Conservation (phyloP, 2,888 invertebrate genomes). For the Synergus japonicus region DNA sequence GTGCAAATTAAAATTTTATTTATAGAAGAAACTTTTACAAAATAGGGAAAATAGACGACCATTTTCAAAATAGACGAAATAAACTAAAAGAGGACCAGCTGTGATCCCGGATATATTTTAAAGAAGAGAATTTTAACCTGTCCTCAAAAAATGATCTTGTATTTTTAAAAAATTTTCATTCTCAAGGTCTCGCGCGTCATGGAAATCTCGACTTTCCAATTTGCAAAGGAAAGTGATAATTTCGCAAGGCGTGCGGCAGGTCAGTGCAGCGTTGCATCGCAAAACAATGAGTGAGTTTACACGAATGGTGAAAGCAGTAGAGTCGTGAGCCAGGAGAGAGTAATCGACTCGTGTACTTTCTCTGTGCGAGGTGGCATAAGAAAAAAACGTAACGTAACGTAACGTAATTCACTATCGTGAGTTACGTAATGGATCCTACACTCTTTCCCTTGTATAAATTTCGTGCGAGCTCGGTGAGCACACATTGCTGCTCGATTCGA, state of each 20-base stretch:
- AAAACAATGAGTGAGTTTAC: slow-evolving; percentile 42
- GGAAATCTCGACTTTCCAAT: background rate
- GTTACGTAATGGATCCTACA: slow-evolving; percentile 60
- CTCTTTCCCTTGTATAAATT: background rate
- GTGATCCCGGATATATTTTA: no score
- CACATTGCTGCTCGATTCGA: background rate
- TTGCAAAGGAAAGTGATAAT: slow-evolving; percentile 4
- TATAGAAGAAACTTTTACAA: no score
- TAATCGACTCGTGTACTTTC: slow-evolving; percentile 65
- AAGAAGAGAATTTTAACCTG: no score
- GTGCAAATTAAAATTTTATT: no score
- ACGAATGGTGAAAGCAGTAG: slow-evolving; percentile 66
- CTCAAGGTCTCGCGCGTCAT: no score
- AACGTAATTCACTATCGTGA: slow-evolving; percentile 64
- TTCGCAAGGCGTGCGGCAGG: slow-evolving; percentile 60
- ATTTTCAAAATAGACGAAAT: no score
- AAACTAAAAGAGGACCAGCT: no score
- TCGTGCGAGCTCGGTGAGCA: background rate
- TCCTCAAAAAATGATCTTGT: no score
- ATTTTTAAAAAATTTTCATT: no score
- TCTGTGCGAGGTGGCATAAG: slow-evolving; percentile 50
- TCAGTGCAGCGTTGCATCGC: slow-evolving; percentile 64
- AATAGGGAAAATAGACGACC: no score
- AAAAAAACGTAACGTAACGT: slow-evolving; percentile 42
- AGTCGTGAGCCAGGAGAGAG: slow-evolving; percentile 60